Percentiles rank a stretch among this genome's conserved stretches.
Evolutionary conservation across 2,113 vertebrate species (phyloP).

Genomic region (Mormyrus iriodes): DNA sequence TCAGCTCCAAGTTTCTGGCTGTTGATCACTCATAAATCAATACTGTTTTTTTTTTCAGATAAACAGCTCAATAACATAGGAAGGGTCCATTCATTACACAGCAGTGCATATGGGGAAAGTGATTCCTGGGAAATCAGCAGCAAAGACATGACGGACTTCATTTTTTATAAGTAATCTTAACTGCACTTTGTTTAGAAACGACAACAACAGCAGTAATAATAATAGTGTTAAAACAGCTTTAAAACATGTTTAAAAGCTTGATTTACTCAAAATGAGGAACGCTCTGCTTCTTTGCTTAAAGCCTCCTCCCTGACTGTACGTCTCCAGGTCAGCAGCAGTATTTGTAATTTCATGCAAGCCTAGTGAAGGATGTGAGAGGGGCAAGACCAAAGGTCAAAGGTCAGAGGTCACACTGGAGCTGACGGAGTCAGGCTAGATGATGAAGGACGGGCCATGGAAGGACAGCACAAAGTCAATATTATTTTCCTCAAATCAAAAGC

Average conservation of each 20-base stretch:
- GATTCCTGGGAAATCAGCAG: not conserved
- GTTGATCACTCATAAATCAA: slow-evolving; percentile 65
- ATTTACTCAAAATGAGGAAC: not conserved
- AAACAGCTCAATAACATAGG: not conserved
- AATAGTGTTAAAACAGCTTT: not conserved
- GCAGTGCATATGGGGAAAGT: not conserved
- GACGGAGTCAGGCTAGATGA: slow-evolving; percentile 14
- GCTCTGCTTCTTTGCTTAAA: not conserved
- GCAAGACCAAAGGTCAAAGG: slow-evolving; percentile 6
- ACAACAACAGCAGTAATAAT: not conserved
- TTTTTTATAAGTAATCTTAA: not conserved
- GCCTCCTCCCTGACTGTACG: not conserved
- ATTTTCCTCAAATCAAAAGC: slow-evolving; percentile 43
- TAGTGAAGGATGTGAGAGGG: slow-evolving; percentile 26
- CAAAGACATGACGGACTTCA: not conserved
- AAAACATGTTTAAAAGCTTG: not conserved
- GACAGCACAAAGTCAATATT: slow-evolving; percentile 12
- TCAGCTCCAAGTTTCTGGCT: slow-evolving; percentile 43
- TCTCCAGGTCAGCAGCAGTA: not conserved
- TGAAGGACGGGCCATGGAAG: slow-evolving; percentile 2
- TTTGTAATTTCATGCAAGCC: slow-evolving; percentile 27
- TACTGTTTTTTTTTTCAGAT: slow-evolving; percentile 9
- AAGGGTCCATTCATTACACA: not conserved
- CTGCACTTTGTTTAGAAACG: not conserved
- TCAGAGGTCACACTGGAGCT: slow-evolving; percentile 15